Percentiles rank a stretch among this genome's conserved stretches.
These are phyloP conservation scores for Chaenodraco wilsoni DNA, from an alignment of 2,797 vertebrate species.

Conservation along the genomic window DNA sequence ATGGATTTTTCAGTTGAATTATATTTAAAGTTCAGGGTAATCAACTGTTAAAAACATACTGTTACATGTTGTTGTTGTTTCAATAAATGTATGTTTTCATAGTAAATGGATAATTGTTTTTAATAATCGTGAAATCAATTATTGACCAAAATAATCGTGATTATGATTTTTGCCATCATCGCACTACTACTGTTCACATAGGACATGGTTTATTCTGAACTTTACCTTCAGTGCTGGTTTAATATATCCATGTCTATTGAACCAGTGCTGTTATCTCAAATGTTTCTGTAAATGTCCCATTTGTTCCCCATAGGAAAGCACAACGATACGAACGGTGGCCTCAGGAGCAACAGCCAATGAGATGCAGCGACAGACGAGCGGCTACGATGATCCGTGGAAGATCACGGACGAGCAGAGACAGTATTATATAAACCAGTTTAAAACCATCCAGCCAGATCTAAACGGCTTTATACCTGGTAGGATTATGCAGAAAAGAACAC, in stretches of 20 bases:
- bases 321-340: conserved; percentile 93
- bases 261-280: neutral
- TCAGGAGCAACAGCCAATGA: conserved; percentile 92
- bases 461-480: conserved; percentile 98
- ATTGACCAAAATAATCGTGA: too few relatives aligned
- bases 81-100: too few relatives aligned
- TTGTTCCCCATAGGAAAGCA: conserved; percentile 87
- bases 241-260: neutral
- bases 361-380: conserved; percentile 97
- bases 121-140: too few relatives aligned
- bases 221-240: too few relatives aligned
- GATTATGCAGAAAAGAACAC: conserved; percentile 33
- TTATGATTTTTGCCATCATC: too few relatives aligned
- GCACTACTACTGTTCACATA: too few relatives aligned
- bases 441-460: conserved; percentile 98
- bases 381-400: conserved; percentile 98
- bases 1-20: too few relatives aligned
- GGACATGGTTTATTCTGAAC: too few relatives aligned
- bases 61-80: too few relatives aligned
- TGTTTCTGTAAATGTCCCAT: conserved; percentile 57
- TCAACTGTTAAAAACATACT: too few relatives aligned
- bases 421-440: conserved; percentile 99
- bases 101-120: too few relatives aligned
- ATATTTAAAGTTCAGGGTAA: too few relatives aligned
- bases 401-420: conserved; percentile 99